Evolutionary conservation across 1,140 invertebrate species (phyloP).

Genomic region (Telenomus remus): DNA sequence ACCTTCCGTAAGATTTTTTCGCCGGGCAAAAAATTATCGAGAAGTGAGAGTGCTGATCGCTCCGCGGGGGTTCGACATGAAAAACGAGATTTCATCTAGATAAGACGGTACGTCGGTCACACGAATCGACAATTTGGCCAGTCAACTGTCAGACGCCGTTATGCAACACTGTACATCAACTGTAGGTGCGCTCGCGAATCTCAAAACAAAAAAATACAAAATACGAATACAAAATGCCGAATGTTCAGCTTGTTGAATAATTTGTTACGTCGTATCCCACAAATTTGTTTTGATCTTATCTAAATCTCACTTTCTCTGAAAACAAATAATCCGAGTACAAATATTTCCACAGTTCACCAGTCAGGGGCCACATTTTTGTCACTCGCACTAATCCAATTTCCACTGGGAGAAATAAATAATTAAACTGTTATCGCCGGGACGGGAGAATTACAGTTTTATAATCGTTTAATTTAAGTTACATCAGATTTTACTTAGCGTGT

Average conservation of each 20-base stretch:
- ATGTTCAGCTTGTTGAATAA: no score
- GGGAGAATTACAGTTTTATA: not conserved
- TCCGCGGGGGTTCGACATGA: constrained; percentile 64
- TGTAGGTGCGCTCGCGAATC: constrained; percentile 4
- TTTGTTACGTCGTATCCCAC: no score
- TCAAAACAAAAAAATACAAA: no score
- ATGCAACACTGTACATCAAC: constrained; percentile 22
- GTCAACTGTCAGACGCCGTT: constrained; percentile 65
- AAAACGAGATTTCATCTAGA: constrained; percentile 75
- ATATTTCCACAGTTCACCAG: no score
- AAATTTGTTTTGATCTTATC: no score
- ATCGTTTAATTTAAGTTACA: constrained; percentile 7
- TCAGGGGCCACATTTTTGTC: no score
- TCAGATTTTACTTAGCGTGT: constrained; percentile 15
- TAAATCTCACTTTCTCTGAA: no score
- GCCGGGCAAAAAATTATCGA: constrained; percentile 55
- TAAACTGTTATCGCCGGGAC: no score
- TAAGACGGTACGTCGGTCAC: constrained; percentile 64
- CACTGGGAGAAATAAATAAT: not conserved
- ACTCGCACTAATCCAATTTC: not conserved
- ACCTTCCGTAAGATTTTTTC: constrained; percentile 35
- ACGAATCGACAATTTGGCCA: constrained; percentile 57
- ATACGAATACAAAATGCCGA: no score
- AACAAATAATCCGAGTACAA: no score
- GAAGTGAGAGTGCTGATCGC: constrained; percentile 68